These are phyloP conservation scores for Eristalis arbustorum DNA, from an alignment of 2,888 invertebrate species.

Conservation along the genomic window DNA sequence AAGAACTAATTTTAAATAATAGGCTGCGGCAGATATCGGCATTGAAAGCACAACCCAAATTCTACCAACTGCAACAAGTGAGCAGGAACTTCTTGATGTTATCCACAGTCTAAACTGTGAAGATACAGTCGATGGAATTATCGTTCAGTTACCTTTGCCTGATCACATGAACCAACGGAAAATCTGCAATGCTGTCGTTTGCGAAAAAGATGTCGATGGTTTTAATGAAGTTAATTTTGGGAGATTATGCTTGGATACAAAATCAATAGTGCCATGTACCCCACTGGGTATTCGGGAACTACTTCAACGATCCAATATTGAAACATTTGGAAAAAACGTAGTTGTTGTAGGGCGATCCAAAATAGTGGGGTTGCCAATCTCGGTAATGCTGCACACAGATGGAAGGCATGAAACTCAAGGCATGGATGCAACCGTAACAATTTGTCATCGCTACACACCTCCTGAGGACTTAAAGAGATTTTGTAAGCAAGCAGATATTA, in stretches of 20 bases:
- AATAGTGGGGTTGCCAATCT: slow-evolving; percentile 94
- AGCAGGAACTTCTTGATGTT: slow-evolving; percentile 85
- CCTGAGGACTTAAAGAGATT: slow-evolving; percentile 86
- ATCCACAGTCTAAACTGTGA: slow-evolving; percentile 86
- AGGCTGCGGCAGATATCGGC: slow-evolving; percentile 82
- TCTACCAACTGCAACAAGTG: slow-evolving; percentile 83
- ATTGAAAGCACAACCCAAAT: slow-evolving; percentile 86
- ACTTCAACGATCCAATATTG: slow-evolving; percentile 83
- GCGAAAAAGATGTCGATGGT: slow-evolving; percentile 94
- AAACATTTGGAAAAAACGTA: slow-evolving; percentile 92
- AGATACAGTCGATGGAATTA: slow-evolving; percentile 88
- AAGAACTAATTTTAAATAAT: background rate
- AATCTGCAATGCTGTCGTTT: slow-evolving; percentile 88
- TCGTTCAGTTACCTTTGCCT: slow-evolving; percentile 93
- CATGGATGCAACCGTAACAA: slow-evolving; percentile 93
- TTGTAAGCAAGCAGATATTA: slow-evolving; percentile 81
- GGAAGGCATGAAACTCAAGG: slow-evolving; percentile 85
- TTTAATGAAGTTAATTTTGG: slow-evolving; percentile 93
- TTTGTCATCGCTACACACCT: slow-evolving; percentile 94
- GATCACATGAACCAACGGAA: slow-evolving; percentile 87
- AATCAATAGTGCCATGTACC: slow-evolving; percentile 89
- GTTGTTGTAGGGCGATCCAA: slow-evolving; percentile 95
- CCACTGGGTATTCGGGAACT: slow-evolving; percentile 84
- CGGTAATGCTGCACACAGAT: slow-evolving; percentile 91
- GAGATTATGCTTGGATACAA: slow-evolving; percentile 87